Evolutionary conservation across 2,888 invertebrate species (phyloP).

Genomic region (Rosalia funebris): DNA sequence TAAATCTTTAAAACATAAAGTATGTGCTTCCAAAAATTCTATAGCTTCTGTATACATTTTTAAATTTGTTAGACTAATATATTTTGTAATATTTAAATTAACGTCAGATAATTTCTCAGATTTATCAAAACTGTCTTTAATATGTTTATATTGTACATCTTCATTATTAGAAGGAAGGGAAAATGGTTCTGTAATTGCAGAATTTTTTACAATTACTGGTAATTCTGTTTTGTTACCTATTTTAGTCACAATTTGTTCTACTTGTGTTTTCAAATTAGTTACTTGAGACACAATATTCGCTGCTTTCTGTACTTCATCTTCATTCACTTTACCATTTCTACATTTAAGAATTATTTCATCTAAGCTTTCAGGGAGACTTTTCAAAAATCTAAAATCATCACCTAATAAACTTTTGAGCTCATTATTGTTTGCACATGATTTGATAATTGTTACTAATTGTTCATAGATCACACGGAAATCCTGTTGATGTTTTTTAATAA

Average conservation of each 20-base stretch:
- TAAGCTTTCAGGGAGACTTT: conserved; percentile 63
- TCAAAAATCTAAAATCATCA: conserved; percentile 63
- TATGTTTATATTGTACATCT: background rate
- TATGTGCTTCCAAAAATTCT: conserved; percentile 69
- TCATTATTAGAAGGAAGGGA: conserved; percentile 4
- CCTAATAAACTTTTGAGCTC: conserved; percentile 34
- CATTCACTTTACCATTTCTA: conserved; percentile 63
- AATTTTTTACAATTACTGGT: background rate
- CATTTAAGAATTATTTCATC: conserved; percentile 65
- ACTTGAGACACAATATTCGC: conserved; percentile 53
- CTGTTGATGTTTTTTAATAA: conserved; percentile 68
- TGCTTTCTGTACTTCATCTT: conserved; percentile 69
- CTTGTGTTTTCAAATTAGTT: conserved; percentile 64
- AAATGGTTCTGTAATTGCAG: conserved; percentile 9
- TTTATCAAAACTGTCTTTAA: conserved; percentile 22
- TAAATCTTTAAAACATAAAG: conserved; percentile 70
- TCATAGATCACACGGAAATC: conserved; percentile 69
- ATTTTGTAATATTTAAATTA: conserved; percentile 53
- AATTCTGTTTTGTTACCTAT: conserved; percentile 50
- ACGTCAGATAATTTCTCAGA: conserved; percentile 42
- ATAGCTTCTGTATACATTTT: conserved; percentile 69
- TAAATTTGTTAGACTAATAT: conserved; percentile 67
- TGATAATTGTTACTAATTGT: conserved; percentile 66
- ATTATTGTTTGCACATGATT: conserved; percentile 44
- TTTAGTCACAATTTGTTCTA: conserved; percentile 64